Conservation (phyloP, 2,888 invertebrate genomes). For the Leucania comma region DNA sequence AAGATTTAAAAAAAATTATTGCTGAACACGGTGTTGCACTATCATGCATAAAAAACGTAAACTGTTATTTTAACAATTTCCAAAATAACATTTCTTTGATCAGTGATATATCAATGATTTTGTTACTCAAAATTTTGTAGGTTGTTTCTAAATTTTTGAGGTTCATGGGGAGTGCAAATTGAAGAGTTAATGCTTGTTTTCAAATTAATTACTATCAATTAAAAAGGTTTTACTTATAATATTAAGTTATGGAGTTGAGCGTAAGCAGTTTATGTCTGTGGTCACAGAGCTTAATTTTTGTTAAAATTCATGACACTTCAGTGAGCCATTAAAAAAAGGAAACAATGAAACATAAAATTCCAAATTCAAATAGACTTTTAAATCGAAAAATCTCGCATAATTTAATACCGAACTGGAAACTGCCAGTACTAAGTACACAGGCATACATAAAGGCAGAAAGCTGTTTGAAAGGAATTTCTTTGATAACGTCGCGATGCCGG, state of each 20-base stretch:
- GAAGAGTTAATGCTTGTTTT: too few species aligned
- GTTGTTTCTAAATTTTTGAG: neutral
- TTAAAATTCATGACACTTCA: too few species aligned
- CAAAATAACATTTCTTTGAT: neutral
- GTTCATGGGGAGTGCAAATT: neutral
- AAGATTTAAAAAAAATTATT: too few species aligned
- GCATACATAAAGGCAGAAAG: constrained; percentile 60
- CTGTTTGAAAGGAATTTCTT: constrained; percentile 63
- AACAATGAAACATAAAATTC: too few species aligned
- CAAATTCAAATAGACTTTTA: too few species aligned
- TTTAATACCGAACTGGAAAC: constrained; percentile 12
- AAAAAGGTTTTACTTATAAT: too few species aligned
- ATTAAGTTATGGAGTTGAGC: too few species aligned
- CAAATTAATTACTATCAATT: too few species aligned
- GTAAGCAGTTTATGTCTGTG: too few species aligned
- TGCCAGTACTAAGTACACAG: constrained; percentile 16
- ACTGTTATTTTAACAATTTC: neutral
- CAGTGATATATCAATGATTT: too few species aligned
- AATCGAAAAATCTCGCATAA: neutral
- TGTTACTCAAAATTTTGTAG: neutral
- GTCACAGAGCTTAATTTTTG: too few species aligned
- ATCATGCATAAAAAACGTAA: neutral
- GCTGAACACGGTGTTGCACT: neutral
- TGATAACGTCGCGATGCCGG: constrained; percentile 59
- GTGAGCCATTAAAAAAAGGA: too few species aligned